A percentile compares a stretch with the other conserved stretches of the same genome.
phyloP scores from a whole-genome alignment of 2,113 vertebrate species.

The Lipotes vexillifer region DNA sequence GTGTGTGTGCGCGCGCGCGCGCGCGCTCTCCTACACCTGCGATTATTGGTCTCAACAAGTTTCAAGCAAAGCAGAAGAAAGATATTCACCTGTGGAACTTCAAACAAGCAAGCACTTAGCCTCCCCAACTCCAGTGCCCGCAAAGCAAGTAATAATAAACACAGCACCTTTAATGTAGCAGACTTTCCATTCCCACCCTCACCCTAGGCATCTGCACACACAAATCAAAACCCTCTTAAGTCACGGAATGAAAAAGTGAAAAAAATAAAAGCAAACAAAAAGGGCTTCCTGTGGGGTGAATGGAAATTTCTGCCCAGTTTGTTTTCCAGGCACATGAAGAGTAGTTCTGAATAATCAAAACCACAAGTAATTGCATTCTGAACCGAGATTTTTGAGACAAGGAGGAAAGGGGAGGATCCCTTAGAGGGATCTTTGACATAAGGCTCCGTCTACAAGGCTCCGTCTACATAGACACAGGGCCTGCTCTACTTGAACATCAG shows the following conservation, averaged over 20 bases:
- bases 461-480: background rate
- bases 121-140: background rate
- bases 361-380: slow-evolving; percentile 32
- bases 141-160: slow-evolving; percentile 46
- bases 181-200: slow-evolving; percentile 64
- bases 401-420: background rate
- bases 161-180: slow-evolving; percentile 34
- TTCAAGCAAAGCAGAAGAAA: background rate
- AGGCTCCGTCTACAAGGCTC: background rate
- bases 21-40: background rate
- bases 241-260: slow-evolving; percentile 64
- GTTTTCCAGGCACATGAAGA: slow-evolving; percentile 55
- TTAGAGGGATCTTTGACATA: background rate
- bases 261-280: slow-evolving; percentile 49
- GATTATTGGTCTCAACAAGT: background rate
- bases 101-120: background rate
- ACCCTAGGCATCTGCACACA: slow-evolving; percentile 52
- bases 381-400: slow-evolving; percentile 44
- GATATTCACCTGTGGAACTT: background rate
- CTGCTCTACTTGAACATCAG: background rate
- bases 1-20: too few relatives aligned
- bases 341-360: slow-evolving; percentile 56
- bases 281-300: slow-evolving; percentile 57
- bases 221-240: slow-evolving; percentile 71
- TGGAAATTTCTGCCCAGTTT: slow-evolving; percentile 66